Conservation (phyloP, 1,140 invertebrate genomes). For the Octopus sinensis region DNA sequence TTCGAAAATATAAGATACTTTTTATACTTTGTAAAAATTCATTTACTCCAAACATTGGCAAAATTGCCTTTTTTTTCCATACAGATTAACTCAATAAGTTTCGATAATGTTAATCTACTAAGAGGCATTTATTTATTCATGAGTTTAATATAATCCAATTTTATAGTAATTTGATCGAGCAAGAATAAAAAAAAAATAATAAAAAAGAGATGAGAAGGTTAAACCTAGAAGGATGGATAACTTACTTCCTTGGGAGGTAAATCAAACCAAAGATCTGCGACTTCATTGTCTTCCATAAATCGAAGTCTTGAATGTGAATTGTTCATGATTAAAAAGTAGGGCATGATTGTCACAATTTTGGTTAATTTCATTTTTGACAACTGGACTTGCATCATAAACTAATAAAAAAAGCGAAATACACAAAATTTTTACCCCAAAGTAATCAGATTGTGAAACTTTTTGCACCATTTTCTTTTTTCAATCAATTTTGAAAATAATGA, state of each 20-base stretch:
- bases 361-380: conserved; percentile 50
- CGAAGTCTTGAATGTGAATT: conserved; percentile 68
- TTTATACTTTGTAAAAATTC: background rate
- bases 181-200: too few species aligned
- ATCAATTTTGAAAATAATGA: too few species aligned
- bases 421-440: background rate
- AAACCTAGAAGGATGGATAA: background rate
- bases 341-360: conserved; percentile 52
- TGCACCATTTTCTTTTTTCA: background rate
- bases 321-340: conserved; percentile 54
- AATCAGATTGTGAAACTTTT: background rate
- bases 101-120: too few species aligned
- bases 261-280: conserved; percentile 80
- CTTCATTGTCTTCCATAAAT: conserved; percentile 82
- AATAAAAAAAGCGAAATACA: conserved; percentile 19
- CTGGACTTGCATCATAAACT: conserved; percentile 55
- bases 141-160: too few species aligned
- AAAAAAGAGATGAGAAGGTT: too few species aligned
- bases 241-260: conserved; percentile 66
- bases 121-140: too few species aligned
- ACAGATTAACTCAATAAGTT: too few species aligned
- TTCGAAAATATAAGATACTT: background rate
- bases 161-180: too few species aligned
- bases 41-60: background rate
- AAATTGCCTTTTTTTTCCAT: background rate